These are phyloP conservation scores for Carposina sasakii DNA, from an alignment of 1,140 invertebrate species.

Conservation along the genomic window DNA sequence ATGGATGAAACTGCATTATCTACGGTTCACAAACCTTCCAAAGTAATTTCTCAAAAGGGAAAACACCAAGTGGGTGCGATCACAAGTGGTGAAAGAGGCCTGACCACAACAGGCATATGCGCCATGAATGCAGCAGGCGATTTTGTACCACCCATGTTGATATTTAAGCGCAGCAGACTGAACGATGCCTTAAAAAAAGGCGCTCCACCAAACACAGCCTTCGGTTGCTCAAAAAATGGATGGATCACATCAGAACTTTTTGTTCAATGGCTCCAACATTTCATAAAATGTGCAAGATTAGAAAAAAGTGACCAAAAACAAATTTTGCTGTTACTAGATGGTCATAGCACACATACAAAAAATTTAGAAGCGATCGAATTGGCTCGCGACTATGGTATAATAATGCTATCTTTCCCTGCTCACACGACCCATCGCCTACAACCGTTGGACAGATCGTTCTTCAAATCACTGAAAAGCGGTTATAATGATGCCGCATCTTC, in stretches of 20 bases:
- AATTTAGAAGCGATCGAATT: conserved; percentile 10
- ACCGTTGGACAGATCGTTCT: too few relatives aligned
- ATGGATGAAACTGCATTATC: too few relatives aligned
- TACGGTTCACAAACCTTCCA: conserved; percentile 14
- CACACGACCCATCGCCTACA: too few relatives aligned
- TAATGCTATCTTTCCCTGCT: too few relatives aligned
- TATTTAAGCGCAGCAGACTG: conserved; percentile 23
- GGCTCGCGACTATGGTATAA: conserved; percentile 10
- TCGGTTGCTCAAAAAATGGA: conserved; percentile 14
- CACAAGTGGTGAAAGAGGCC: conserved; percentile 36
- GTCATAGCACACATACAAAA: conserved; percentile 13
- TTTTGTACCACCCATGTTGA: conserved; percentile 31
- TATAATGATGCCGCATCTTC: too few relatives aligned
- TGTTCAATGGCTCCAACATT: conserved; percentile 15
- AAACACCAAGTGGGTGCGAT: conserved; percentile 35
- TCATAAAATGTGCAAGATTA: conserved; percentile 9
- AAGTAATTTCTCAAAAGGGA: conserved; percentile 29
- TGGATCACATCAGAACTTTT: conserved; percentile 17
- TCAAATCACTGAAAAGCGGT: too few relatives aligned
- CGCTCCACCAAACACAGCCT: conserved; percentile 10
- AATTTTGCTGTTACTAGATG: conserved; percentile 13
- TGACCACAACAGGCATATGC: conserved; percentile 32
- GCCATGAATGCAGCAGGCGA: conserved; percentile 35
- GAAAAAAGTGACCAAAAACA: too few relatives aligned
- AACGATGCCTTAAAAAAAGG: conserved; percentile 7